Evolutionary conservation across 1,140 invertebrate genomes (phyloP).

Genomic region (Delia radicum): DNA sequence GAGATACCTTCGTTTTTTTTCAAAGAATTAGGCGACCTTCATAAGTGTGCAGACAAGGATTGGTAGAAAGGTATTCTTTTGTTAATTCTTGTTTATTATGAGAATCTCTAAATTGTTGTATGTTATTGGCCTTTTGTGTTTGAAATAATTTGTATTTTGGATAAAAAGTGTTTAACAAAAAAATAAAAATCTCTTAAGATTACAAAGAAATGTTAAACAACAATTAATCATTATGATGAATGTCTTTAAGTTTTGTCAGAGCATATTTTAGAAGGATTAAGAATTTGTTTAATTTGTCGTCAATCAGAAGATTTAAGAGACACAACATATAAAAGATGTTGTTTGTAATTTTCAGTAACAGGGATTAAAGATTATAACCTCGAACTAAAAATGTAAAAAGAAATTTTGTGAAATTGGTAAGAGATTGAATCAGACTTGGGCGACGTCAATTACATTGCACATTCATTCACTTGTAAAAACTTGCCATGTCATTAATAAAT

Average conservation of each 20-base stretch:
- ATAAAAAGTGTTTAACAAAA: no score
- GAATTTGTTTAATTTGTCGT: not conserved
- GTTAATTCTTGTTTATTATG: not conserved
- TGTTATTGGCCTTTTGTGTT: not conserved
- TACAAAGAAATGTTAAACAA: not conserved
- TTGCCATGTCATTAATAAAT: no score
- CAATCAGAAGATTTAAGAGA: not conserved
- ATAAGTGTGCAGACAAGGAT: constrained; percentile 10
- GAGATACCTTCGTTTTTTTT: not conserved
- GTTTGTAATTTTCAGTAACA: no score
- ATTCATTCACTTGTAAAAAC: no score
- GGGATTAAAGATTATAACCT: no score
- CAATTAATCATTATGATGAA: constrained; percentile 10
- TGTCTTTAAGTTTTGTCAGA: not conserved
- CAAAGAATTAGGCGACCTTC: not conserved
- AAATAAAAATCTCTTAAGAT: not conserved
- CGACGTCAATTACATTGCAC: no score
- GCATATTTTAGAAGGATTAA: not conserved
- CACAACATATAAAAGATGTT: no score
- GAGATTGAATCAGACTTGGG: no score
- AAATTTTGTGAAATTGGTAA: no score
- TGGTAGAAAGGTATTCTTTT: not conserved
- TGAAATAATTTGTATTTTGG: not conserved
- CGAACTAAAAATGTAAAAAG: no score
- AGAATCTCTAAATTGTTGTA: not conserved